Base-by-base conservation (phyloP, 2,113 vertebrate species). In the Puma concolor region DNA sequence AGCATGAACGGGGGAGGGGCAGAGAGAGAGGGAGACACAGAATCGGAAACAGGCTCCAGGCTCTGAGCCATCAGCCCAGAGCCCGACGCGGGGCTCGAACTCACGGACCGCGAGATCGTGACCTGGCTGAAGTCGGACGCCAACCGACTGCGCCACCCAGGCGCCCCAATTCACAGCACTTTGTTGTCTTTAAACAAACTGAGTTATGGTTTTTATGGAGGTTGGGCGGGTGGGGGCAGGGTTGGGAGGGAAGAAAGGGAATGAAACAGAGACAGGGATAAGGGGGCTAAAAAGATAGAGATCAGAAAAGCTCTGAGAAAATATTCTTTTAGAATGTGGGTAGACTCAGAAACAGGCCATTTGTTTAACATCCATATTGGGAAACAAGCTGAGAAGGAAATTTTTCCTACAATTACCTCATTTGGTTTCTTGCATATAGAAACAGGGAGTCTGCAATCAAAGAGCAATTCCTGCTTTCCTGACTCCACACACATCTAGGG, bases 141-240 rank as follows among this genome's bases (percentile, higher is more conserved):
- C n/a, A n/a, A n/a, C n/a, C n/a, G n/a, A n/a, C n/a, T n/a, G n/a
- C n/a, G n/a, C n/a, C n/a, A n/a, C n/a, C n/a, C n/a, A n/a, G n/a
- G n/a, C n/a, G n/a, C n/a, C n/a, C n/a, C n/a, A 88, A 91, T 63
- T 66, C 33, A 77, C 88, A 91, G 44, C 15, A 52, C 11, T 66
- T 77, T 85, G 16, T 64, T 95, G 25, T 85, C 57, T 84, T 95
- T 63, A 94, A 86, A 93, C 84, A 77, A 96, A 52, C 5, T 21
- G 3, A 85, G 11, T 14, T 76, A 66, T 50, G 21, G 52, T 54
- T 96, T 95, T 77, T 50, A 16, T 31, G 25, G 21, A 85, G 19
- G 81, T 8, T 60, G 27, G 44, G 36, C 8, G 8, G 8, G 44
- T 44, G 44, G 44, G 44, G 44, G 44, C 44, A 44, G 44, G 7